Conservation (phyloP, 2,113 vertebrate species). For the Nothoprocta perdicaria region DNA sequence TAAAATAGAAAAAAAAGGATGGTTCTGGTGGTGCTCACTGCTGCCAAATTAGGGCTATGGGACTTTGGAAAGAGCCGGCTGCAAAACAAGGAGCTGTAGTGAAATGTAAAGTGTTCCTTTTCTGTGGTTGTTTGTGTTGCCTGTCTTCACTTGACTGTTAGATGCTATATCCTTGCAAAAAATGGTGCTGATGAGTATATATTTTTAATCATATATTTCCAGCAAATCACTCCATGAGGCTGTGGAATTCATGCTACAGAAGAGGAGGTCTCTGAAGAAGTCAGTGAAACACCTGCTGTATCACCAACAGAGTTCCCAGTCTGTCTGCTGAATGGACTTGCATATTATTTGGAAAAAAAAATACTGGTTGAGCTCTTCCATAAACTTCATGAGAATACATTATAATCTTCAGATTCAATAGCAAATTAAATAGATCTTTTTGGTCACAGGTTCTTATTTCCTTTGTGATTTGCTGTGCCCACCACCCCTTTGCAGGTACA, state of each 20-base stretch:
- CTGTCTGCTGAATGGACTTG: not conserved
- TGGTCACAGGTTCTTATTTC: not conserved
- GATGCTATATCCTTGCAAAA: not conserved
- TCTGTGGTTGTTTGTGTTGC: not conserved
- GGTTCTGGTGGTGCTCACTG: not conserved
- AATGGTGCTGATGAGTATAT: not conserved
- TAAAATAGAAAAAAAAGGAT: not conserved
- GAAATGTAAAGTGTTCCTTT: not conserved
- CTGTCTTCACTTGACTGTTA: not conserved
- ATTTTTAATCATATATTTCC: not conserved
- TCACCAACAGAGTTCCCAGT: not conserved
- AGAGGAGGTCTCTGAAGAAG: not conserved
- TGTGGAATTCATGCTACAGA: not conserved
- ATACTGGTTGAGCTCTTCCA: not conserved
- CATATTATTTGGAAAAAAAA: not conserved
- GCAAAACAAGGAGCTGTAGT: not conserved
- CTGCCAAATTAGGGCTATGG: not conserved
- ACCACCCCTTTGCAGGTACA: not conserved
- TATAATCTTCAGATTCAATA: no score
- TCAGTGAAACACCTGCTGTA: not conserved
- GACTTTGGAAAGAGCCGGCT: not conserved
- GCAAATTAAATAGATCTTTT: not conserved
- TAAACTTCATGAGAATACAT: not conserved
- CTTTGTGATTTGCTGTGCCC: not conserved
- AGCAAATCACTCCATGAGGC: not conserved